phyloP scores from a whole-genome alignment of 2,888 invertebrate genomes.

The Crepidodera aurea region DNA sequence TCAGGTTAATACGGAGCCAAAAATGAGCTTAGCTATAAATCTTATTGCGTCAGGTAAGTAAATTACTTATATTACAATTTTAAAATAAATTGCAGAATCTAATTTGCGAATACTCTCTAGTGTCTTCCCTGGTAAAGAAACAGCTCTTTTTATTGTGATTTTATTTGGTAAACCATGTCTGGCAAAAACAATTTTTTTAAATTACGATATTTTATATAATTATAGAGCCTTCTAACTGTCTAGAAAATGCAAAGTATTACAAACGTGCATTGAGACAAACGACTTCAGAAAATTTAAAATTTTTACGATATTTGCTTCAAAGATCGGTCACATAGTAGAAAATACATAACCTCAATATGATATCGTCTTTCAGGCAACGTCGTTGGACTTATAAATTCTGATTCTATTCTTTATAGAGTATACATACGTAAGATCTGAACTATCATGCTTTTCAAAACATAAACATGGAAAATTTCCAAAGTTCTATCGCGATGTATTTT shows the following conservation, averaged over 20 bases:
- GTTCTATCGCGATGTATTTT: conserved; percentile 9
- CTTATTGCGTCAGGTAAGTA: conserved; percentile 70
- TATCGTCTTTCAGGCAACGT: background rate
- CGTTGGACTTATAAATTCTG: conserved; percentile 1
- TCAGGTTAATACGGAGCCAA: conserved; percentile 79
- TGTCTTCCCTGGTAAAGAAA: no score
- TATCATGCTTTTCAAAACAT: conserved; percentile 1
- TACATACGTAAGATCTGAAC: conserved; percentile 2
- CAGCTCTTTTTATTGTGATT: no score
- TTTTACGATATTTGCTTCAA: background rate
- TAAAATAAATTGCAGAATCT: no score
- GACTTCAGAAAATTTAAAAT: background rate
- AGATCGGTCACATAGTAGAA: background rate
- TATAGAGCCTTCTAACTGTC: no score
- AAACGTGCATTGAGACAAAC: no score
- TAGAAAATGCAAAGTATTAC: no score
- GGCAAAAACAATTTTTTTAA: no score
- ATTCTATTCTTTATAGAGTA: conserved; percentile 11
- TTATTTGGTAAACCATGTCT: no score
- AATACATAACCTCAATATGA: background rate
- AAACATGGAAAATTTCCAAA: conserved; percentile 9
- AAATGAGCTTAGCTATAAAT: conserved; percentile 73
- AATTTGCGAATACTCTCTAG: no score
- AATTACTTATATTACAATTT: conserved; percentile 7
- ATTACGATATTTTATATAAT: no score